Evolutionary conservation across 2,888 invertebrate genomes (phyloP), one percentile per base, ranked within the genome.

Genomic region (Noctuana brunneofusca): DNA sequence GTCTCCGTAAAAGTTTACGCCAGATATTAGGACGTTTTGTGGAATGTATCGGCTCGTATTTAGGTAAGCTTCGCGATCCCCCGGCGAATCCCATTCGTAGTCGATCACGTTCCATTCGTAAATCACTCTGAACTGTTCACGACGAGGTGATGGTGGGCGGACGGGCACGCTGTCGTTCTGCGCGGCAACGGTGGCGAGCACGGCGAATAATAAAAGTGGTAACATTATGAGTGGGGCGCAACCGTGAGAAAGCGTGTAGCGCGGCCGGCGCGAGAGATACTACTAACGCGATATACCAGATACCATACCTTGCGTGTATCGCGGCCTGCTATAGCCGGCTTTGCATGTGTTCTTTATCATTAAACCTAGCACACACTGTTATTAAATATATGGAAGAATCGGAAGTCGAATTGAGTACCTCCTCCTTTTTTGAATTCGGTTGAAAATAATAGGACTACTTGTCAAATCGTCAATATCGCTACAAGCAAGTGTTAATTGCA

Each of bases 61-160:
- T 65, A 93, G 78, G 65, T 93, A 94, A 66, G 82, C 83, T 53
- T 90, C 84, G 66, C 93, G 92, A 16, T 89, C 88, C 68, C 90
- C 92, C 54, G 92, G 92, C 66, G 89, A 90, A 38, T 92, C 92
- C 95, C 95, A 96, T 30, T 93, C 93, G 84, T 94, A 95, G 76
- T 95, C 94, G 66, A 95, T 86, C 67, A 92, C 92, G 76, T 93
- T 93, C 96, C 96, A 96, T 86, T 95, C 95, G 83, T 95, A 94
- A 64, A 94, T 92, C 32, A 95, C 95, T 64, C 93, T 91, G 81
- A 96, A 95, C 75, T 93, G 93, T 75, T 92, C 90, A 64, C 89
- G 87, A 63, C 84, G 81, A 5, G 84, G 81, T 8, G 77, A 66
- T 38, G 86, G 82, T 16, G 80, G 73, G 58, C 79, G 82, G 72